phyloP scores from a whole-genome alignment of 92 coral and sea anemone species.

The Zoanthus sociatus region DNA sequence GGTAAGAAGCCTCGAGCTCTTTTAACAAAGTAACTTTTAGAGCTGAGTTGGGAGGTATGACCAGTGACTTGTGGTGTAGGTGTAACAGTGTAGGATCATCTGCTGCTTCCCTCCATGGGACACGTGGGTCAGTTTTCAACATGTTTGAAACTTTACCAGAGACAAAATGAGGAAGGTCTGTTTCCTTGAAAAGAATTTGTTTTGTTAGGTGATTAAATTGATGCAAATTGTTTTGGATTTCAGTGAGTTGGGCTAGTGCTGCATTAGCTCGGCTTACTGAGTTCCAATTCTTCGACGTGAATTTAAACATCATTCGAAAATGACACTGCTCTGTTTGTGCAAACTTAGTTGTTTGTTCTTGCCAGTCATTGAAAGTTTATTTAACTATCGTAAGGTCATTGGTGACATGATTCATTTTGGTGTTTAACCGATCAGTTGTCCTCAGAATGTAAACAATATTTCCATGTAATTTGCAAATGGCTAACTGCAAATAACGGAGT shows the following conservation, averaged over 20 bases:
- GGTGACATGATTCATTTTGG: constrained; percentile 8
- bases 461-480: neutral
- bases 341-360: neutral
- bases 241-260: too few relatives aligned
- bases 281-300: neutral
- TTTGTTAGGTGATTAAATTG: too few relatives aligned
- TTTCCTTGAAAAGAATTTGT: too few relatives aligned
- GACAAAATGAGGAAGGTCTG: too few relatives aligned
- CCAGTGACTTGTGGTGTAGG: too few relatives aligned
- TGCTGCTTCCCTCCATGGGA: neutral
- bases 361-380: neutral
- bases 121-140: too few relatives aligned
- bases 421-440: neutral
- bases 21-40: too few relatives aligned
- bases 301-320: neutral
- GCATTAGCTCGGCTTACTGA: too few relatives aligned
- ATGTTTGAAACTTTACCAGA: too few relatives aligned
- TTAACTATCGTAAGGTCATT: neutral
- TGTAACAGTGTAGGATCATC: neutral
- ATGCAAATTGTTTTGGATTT: too few relatives aligned
- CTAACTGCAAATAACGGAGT: neutral
- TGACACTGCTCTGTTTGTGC: neutral
- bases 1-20: neutral
- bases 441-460: neutral
- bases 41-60: too few relatives aligned